Evolutionary conservation across 2,888 invertebrate genomes (phyloP), one percentile per base, ranked within the genome.

Genomic region (Lutraria lutraria): DNA sequence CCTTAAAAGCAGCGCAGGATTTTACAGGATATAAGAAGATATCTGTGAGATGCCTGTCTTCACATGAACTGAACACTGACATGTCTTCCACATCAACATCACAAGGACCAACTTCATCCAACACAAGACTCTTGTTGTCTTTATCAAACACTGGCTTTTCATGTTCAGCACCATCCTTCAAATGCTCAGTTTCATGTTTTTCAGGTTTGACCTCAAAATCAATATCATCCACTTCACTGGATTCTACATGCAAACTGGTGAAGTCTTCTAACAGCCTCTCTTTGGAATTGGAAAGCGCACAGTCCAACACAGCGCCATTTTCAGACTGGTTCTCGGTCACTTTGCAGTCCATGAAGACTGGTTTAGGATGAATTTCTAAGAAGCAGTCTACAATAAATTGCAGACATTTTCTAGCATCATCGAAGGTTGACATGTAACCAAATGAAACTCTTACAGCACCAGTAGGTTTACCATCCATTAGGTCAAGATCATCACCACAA

Each of bases 361-460:
- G 88, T 87, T 93, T 92, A 52, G 81, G 25, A 34, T 80, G 34
- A 21, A 81, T 90, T 83, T 95, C 94, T 56, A 96, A 85, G 96
- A 99, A 99, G 96, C 98, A 98, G 86, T 97, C 97, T 83, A 97
- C 97, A 85, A 99, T 97, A 98, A 99, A 98, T 81, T 97, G 93
- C 15, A 99, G 96, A 31, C 99, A 97, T 93, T 96, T 97, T 88
- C 98, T 97, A 0, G 98, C 98, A 96, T 99, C 98, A 85, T 97
- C 96, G 88, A 97, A 97, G 0, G 97, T 98, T 16, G 99, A 98
- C 97, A 98, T 98, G 95, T 98, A 99, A 29, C 99, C 99, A 96
- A 99, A 98, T 0, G 99, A 99, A 6, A 98, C 97, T 95, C 99
- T 97, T 19, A 99, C 97, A 0, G 99, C 98, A 15, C 99, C 99